Percentiles rank a stretch among this genome's conserved stretches.
Conservation (phyloP, 2,797 vertebrate species). For the Fratercula arctica region DNA sequence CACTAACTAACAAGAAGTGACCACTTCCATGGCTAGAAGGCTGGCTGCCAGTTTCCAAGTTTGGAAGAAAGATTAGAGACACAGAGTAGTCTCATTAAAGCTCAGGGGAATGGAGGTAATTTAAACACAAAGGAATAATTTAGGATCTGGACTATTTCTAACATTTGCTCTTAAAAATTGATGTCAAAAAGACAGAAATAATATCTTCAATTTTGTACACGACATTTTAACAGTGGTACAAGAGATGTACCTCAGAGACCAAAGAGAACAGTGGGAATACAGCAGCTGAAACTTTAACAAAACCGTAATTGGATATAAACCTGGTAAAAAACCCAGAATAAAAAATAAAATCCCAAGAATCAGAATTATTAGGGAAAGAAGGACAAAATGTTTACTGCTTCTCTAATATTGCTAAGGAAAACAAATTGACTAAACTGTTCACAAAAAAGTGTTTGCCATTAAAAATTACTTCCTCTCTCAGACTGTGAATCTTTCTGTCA, state of each 20-base stretch:
- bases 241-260: neutral
- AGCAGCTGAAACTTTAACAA: neutral
- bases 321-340: neutral
- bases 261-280: neutral
- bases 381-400: neutral
- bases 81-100: neutral
- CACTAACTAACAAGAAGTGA: neutral
- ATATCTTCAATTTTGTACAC: neutral
- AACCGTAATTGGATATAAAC: neutral
- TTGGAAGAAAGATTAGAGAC: neutral
- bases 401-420: neutral
- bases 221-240: neutral
- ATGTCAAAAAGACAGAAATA: neutral
- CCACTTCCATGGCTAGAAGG: neutral
- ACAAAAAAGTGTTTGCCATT: neutral
- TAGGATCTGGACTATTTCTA: neutral
- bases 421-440: neutral
- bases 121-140: neutral
- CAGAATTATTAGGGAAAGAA: neutral
- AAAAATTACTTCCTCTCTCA: neutral
- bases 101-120: neutral
- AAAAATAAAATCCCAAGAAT: neutral
- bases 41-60: neutral
- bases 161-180: neutral
- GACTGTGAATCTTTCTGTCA: neutral